A percentile compares a stretch with the other conserved stretches of the same genome.
These are phyloP conservation scores for Gambusia yucatana DNA, from an alignment of 2,797 vertebrate genomes.

Conservation along the genomic window DNA sequence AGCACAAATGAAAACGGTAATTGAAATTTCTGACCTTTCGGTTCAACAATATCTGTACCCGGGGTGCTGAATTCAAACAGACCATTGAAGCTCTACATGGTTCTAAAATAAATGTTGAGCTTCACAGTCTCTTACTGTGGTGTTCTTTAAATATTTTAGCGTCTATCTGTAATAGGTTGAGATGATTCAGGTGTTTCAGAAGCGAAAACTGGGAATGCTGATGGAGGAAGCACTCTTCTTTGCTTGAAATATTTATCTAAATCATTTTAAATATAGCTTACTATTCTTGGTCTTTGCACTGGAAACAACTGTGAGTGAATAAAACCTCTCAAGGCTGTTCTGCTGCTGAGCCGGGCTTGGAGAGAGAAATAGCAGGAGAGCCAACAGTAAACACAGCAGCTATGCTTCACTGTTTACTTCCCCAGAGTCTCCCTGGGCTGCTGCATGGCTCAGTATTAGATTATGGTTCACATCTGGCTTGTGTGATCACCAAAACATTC, in stretches of 20 bases:
- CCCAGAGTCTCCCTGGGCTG: conserved; percentile 39
- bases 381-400: conserved; percentile 31
- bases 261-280: conserved; percentile 40
- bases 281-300: conserved; percentile 8
- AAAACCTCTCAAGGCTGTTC: conserved; percentile 13
- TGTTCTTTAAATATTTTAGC: conserved; percentile 71
- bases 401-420: conserved; percentile 17
- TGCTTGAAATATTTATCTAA: conserved; percentile 72
- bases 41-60: conserved; percentile 36
- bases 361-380: background rate
- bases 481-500: conserved; percentile 66
- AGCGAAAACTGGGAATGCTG: conserved; percentile 44
- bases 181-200: conserved; percentile 62
- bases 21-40: background rate
- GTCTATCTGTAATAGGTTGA: conserved; percentile 53
- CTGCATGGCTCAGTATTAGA: conserved; percentile 65
- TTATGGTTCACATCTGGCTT: conserved; percentile 75
- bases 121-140: conserved; percentile 11
- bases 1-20: background rate
- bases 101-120: conserved; percentile 60
- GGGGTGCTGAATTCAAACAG: conserved; percentile 47
- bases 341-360: conserved; percentile 6
- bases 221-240: conserved; percentile 53
- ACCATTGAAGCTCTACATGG: conserved; percentile 42
- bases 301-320: conserved; percentile 17